phyloP scores from a whole-genome alignment of 2,888 invertebrate species.

The Argyresthia albistria region DNA sequence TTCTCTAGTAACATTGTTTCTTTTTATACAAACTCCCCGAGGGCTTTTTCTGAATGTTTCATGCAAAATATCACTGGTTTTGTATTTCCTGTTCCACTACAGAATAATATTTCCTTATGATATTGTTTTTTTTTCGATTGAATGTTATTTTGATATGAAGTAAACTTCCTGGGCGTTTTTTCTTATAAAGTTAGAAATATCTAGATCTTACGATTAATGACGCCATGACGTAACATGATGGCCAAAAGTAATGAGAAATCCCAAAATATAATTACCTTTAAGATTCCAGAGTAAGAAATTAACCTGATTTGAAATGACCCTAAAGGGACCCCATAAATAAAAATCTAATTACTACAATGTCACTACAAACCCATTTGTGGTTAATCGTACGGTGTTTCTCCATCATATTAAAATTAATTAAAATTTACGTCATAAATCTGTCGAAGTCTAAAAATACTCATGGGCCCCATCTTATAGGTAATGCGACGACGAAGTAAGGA shows the following conservation, averaged over 20 bases:
- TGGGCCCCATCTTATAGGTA: slow-evolving; percentile 54
- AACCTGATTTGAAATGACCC: no score
- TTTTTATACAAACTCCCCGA: slow-evolving; percentile 34
- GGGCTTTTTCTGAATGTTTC: slow-evolving; percentile 28
- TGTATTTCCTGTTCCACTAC: slow-evolving; percentile 40
- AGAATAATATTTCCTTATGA: slow-evolving; percentile 44
- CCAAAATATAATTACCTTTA: no score
- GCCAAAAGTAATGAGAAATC: no score
- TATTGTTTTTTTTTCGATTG: slow-evolving; percentile 2
- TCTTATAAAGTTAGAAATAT: no score
- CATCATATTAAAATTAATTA: neutral
- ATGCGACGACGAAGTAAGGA: slow-evolving; percentile 61
- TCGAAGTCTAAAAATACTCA: slow-evolving; percentile 48
- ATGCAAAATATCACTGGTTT: slow-evolving; percentile 46
- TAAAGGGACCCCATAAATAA: neutral
- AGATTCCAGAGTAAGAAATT: no score
- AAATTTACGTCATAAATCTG: slow-evolving; percentile 34
- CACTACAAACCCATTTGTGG: neutral
- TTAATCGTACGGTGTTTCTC: slow-evolving; percentile 20
- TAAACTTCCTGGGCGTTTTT: no score
- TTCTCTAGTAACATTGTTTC: no score
- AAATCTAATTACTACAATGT: neutral
- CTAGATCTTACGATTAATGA: no score
- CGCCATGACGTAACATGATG: no score
- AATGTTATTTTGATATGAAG: no score